These are phyloP conservation scores for Perca schrenkii DNA, from an alignment of 2,113 vertebrate genomes.

Conservation along the genomic window DNA sequence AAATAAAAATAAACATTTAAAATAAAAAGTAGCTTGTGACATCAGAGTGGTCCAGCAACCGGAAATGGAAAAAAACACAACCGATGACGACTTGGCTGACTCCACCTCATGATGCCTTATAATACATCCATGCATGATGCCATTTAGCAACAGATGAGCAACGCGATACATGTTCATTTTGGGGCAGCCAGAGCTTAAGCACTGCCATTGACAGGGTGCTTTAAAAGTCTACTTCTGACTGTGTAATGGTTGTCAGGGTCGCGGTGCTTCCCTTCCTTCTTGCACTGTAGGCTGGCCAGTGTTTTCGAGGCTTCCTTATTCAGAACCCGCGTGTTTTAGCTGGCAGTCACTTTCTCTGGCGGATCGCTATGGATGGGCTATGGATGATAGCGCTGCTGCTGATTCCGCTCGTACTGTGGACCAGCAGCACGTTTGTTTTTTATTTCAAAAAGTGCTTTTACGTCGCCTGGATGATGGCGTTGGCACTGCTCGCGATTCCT, in stretches of 20 bases:
- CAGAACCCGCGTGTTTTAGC: conserved; percentile 20
- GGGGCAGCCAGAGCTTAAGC: not conserved
- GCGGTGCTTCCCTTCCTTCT: conserved; percentile 9
- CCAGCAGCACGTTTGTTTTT: conserved; percentile 87
- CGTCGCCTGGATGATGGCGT: conserved; percentile 86
- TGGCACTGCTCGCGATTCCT: conserved; percentile 81
- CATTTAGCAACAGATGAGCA: conserved; percentile 80
- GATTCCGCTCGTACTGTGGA: conserved; percentile 83
- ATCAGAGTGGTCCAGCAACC: conserved; percentile 46
- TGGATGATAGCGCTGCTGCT: conserved; percentile 83
- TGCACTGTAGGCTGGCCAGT: conserved; percentile 37
- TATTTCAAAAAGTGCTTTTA: conserved; percentile 89
- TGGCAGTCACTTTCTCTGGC: conserved; percentile 40
- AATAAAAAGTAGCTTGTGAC: conserved; percentile 10
- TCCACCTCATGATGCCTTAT: conserved; percentile 70
- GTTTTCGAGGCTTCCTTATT: conserved; percentile 14
- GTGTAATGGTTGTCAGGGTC: conserved; percentile 62
- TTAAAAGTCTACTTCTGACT: not conserved
- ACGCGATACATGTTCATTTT: conserved; percentile 25
- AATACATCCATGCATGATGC: conserved; percentile 56
- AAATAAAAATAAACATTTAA: no score
- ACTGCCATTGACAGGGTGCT: not conserved
- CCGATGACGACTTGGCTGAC: conserved; percentile 68
- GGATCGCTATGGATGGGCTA: conserved; percentile 79
- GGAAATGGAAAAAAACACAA: conserved; percentile 60